A percentile compares a stretch with the other conserved stretches of the same genome.
Evolutionary conservation across 2,888 invertebrate species (phyloP).

Genomic region (Lordiphosa andalusiaca): DNA sequence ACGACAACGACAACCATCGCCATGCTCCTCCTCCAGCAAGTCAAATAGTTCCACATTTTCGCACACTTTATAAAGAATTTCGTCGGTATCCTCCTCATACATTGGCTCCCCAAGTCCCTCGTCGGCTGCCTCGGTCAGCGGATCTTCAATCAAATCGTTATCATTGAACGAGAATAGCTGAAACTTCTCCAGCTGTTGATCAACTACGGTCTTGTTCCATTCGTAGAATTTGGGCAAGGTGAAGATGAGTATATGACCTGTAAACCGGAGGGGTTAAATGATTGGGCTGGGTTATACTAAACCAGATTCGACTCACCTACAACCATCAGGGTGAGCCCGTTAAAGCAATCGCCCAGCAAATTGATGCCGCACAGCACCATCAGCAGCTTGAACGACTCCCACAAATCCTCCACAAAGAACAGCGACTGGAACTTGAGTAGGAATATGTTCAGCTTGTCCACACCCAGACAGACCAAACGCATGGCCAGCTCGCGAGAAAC

Average conservation of each 20-base stretch:
- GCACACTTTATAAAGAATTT: constrained; percentile 13
- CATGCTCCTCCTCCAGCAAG: constrained; percentile 23
- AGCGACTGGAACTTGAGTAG: constrained; percentile 10
- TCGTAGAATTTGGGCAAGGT: constrained; percentile 32
- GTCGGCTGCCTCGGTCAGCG: background rate
- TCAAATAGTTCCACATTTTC: constrained; percentile 18
- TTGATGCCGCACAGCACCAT: constrained; percentile 20
- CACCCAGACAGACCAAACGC: constrained; percentile 12
- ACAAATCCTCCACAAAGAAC: constrained; percentile 21
- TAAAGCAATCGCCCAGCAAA: constrained; percentile 32
- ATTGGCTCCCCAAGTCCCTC: background rate
- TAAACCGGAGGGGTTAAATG: background rate
- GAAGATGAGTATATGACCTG: constrained; percentile 22
- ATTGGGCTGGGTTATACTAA: too few relatives aligned
- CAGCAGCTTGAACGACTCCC: constrained; percentile 22
- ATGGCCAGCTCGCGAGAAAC: constrained; percentile 20
- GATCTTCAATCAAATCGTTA: background rate
- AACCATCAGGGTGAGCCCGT: constrained; percentile 23
- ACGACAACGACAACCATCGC: constrained; percentile 22
- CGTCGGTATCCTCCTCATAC: background rate
- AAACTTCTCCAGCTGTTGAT: constrained; percentile 15
- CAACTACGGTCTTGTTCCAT: constrained; percentile 13
- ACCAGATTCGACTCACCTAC: constrained; percentile 13
- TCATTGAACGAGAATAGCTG: background rate
- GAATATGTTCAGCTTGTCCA: constrained; percentile 10